A percentile compares a stretch with the other conserved stretches of the same genome.
These are phyloP conservation scores for Triops cancriformis DNA, from an alignment of 1,140 invertebrate species.

Conservation along the genomic window DNA sequence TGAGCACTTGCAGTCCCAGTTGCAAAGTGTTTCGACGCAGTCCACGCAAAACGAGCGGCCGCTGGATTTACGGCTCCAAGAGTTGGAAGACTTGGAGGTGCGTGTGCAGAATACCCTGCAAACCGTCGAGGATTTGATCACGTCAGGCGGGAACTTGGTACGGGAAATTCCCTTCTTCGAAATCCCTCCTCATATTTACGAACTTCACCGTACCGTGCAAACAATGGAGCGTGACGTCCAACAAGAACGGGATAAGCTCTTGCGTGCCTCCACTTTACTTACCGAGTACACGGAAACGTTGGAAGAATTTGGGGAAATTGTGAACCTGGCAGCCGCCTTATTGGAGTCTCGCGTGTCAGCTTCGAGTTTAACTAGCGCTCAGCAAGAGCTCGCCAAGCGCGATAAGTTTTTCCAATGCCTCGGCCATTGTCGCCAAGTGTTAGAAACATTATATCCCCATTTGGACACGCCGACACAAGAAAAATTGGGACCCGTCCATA, in stretches of 20 bases:
- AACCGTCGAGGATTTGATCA: constrained; percentile 45
- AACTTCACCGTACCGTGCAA: constrained; percentile 53
- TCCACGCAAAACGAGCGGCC: not conserved
- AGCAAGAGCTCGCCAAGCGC: constrained; percentile 79
- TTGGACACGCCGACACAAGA: constrained; percentile 65
- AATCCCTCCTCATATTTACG: constrained; percentile 55
- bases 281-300: constrained; percentile 80
- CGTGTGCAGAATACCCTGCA: constrained; percentile 46
- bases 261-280: constrained; percentile 59
- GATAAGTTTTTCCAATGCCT: constrained; percentile 78
- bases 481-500: constrained; percentile 62
- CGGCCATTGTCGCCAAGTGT: constrained; percentile 65
- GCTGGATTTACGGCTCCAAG: not conserved
- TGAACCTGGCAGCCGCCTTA: constrained; percentile 65
- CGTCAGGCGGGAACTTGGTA: constrained; percentile 46
- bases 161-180: constrained; percentile 54
- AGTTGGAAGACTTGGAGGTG: constrained; percentile 53
- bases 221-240: constrained; percentile 56
- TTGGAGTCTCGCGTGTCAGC: constrained; percentile 64
- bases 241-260: constrained; percentile 59
- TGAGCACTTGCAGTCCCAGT: constrained; percentile 45
- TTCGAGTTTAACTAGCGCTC: constrained; percentile 60
- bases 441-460: constrained; percentile 74
- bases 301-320: constrained; percentile 73
- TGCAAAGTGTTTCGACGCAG: constrained; percentile 38